phyloP scores from a whole-genome alignment of 2,888 invertebrate genomes.

The Diplazon laetatorius region DNA sequence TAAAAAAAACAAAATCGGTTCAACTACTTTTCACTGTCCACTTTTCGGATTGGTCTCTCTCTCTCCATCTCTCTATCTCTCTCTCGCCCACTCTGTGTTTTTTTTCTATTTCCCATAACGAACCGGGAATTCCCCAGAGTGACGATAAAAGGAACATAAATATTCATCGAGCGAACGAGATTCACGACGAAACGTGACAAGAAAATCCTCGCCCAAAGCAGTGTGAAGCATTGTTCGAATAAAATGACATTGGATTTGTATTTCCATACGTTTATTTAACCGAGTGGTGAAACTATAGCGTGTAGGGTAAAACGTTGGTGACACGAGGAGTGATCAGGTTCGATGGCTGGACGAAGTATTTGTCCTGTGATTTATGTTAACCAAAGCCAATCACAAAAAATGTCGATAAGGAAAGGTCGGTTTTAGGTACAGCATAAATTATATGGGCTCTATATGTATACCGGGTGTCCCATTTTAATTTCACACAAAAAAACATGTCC shows the following conservation, averaged over 20 bases:
- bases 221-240: conserved; percentile 32
- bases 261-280: conserved; percentile 33
- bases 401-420: conserved; percentile 8
- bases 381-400: conserved; percentile 29
- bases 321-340: background rate
- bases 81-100: conserved; percentile 52
- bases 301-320: background rate
- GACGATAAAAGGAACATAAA: conserved; percentile 70
- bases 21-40: background rate
- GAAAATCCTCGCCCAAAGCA: background rate
- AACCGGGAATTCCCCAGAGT: conserved; percentile 44
- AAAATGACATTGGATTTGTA: conserved; percentile 28
- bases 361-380: conserved; percentile 30
- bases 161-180: conserved; percentile 70
- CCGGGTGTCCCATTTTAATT: too few species aligned
- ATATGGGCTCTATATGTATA: too few species aligned
- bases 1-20: conserved; percentile 23
- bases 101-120: conserved; percentile 47
- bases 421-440: conserved; percentile 4
- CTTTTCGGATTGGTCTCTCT: conserved; percentile 15
- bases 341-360: background rate
- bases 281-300: background rate
- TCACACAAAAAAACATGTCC: too few species aligned
- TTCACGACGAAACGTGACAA: background rate
- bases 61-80: conserved; percentile 49